Conservation (phyloP, 2,888 invertebrate species). For the Andrena flavipes region DNA sequence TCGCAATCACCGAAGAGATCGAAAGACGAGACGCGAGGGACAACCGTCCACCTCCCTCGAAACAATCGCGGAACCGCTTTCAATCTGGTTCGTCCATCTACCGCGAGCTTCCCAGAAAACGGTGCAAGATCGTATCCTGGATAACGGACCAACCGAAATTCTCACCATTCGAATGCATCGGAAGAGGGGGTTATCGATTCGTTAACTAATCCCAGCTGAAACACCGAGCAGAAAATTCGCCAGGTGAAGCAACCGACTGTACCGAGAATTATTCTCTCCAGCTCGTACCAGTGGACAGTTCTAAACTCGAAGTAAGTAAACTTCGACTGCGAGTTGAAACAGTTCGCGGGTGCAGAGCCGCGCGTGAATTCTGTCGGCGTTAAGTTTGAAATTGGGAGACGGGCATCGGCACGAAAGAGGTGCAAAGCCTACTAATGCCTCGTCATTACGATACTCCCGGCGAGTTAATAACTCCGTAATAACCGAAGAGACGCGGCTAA, state of each 20-base stretch:
- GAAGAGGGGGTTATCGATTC: not conserved
- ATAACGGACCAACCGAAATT: conserved; percentile 2
- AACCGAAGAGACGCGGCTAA: conserved; percentile 45
- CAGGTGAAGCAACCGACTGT: not conserved
- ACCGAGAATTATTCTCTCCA: not conserved
- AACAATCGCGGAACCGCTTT: conserved; percentile 9
- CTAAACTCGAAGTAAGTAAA: conserved; percentile 14
- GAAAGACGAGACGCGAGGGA: conserved; percentile 11
- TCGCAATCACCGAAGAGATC: conserved; percentile 3
- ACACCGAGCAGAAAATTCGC: not conserved
- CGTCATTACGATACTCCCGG: conserved; percentile 55
- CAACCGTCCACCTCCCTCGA: not conserved
- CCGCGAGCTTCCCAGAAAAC: not conserved
- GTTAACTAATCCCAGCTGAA: not conserved
- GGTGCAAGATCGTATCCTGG: not conserved
- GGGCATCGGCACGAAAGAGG: conserved; percentile 17
- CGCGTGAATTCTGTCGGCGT: conserved; percentile 16
- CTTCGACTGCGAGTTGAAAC: conserved; percentile 35
- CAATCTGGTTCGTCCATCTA: not conserved
- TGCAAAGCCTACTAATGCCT: conserved; percentile 53
- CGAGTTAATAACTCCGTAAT: conserved; percentile 65
- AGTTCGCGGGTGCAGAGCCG: not conserved
- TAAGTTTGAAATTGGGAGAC: conserved; percentile 45
- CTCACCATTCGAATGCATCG: not conserved
- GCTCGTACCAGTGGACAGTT: conserved; percentile 12